phyloP scores from a whole-genome alignment of 2,113 vertebrate species.

The Sturnira hondurensis region DNA sequence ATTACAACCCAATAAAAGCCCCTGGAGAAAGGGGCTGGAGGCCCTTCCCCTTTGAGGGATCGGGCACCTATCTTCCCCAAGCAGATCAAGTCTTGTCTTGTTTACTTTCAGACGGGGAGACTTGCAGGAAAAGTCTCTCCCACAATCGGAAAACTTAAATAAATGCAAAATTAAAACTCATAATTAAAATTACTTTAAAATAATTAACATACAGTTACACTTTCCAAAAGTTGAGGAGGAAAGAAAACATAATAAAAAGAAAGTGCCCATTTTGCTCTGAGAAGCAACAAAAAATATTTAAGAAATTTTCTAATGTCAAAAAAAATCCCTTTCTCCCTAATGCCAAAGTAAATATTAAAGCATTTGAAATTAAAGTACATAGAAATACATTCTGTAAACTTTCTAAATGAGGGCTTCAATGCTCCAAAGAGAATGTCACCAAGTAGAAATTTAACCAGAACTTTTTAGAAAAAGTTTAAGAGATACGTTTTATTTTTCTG shows the following conservation, averaged over 20 bases:
- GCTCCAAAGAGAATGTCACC: not conserved
- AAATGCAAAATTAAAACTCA: slow-evolving; percentile 14
- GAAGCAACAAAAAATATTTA: not conserved
- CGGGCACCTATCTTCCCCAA: too few relatives aligned
- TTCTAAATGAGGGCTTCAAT: not conserved
- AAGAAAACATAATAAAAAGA: not conserved
- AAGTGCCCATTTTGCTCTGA: not conserved
- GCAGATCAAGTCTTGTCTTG: too few relatives aligned
- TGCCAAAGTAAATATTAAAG: not conserved
- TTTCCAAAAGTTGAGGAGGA: not conserved
- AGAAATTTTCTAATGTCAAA: not conserved
- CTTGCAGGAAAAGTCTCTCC: too few relatives aligned
- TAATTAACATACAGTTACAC: not conserved
- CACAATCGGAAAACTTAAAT: not conserved
- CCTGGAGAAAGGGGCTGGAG: too few relatives aligned
- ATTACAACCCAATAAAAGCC: too few relatives aligned
- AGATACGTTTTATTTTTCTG: not conserved
- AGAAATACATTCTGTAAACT: not conserved
- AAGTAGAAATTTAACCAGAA: slow-evolving; percentile 15
- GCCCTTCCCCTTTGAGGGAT: too few relatives aligned
- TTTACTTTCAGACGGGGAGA: too few relatives aligned
- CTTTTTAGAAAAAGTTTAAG: not conserved
- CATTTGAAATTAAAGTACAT: not conserved
- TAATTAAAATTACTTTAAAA: slow-evolving; percentile 35
- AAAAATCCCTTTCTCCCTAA: not conserved